A percentile compares a stretch with the other conserved stretches of the same genome.
phyloP scores from a whole-genome alignment of 2,797 vertebrate genomes.

The Falco naumanni region DNA sequence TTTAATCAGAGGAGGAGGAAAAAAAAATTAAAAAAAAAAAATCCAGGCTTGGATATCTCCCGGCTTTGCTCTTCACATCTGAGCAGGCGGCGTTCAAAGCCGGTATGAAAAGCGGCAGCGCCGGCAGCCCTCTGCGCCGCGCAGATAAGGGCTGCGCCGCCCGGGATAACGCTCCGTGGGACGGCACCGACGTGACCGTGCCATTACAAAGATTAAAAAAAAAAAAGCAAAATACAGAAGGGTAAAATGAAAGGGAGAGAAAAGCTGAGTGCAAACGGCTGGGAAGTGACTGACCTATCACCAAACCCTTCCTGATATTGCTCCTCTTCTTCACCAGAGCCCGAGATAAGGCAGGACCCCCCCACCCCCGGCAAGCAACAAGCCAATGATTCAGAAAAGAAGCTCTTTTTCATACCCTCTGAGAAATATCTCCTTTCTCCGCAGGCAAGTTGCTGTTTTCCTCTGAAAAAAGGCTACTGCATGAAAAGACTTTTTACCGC shows the following conservation, averaged over 20 bases:
- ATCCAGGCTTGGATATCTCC: neutral
- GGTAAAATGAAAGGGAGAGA: neutral
- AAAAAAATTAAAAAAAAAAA: neutral
- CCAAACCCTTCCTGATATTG: neutral
- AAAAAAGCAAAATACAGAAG: neutral
- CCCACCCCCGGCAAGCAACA: neutral
- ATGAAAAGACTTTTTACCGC: constrained; percentile 13
- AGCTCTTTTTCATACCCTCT: neutral
- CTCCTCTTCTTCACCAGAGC: neutral
- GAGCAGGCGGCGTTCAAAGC: neutral
- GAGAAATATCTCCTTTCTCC: neutral
- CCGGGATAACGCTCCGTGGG: neutral
- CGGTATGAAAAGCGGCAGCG: neutral
- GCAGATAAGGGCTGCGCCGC: neutral
- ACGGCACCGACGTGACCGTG: neutral
- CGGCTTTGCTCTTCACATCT: neutral
- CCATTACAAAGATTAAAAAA: neutral
- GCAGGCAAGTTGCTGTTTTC: neutral
- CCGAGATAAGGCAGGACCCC: neutral
- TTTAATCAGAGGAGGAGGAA: neutral
- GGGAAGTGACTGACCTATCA: accelerated
- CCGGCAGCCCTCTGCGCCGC: neutral
- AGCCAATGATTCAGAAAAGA: neutral
- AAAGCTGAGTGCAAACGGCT: neutral
- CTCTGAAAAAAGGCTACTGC: neutral